phyloP scores from a whole-genome alignment of 2,888 invertebrate species.

The Cephus nigrinus region DNA sequence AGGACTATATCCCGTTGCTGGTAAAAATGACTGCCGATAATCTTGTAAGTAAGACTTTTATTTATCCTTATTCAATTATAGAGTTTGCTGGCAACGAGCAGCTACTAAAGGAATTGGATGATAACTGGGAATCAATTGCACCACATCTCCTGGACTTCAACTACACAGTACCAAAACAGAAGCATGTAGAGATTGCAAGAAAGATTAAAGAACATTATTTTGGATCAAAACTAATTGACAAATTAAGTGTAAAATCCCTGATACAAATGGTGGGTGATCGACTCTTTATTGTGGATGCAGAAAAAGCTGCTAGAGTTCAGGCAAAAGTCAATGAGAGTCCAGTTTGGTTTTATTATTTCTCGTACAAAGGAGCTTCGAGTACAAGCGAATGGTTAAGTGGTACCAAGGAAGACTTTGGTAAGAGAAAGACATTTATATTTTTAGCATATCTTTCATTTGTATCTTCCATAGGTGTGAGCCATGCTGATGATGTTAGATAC shows the following conservation, averaged over 20 bases:
- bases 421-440: neutral
- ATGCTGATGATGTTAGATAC: slow-evolving; percentile 73
- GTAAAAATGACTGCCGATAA: slow-evolving; percentile 58
- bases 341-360: slow-evolving; percentile 75
- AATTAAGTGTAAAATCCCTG: slow-evolving; percentile 39
- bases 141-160: slow-evolving; percentile 74
- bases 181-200: slow-evolving; percentile 66
- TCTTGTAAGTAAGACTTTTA: neutral
- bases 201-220: slow-evolving; percentile 72
- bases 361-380: slow-evolving; percentile 72
- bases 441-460: neutral
- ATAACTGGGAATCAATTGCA: slow-evolving; percentile 72
- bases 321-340: slow-evolving; percentile 70
- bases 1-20: slow-evolving; percentile 79
- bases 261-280: slow-evolving; percentile 75
- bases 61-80: slow-evolving; percentile 16
- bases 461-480: slow-evolving; percentile 71
- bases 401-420: neutral
- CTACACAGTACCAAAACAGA: slow-evolving; percentile 68
- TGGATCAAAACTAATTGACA: slow-evolving; percentile 67
- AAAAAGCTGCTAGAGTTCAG: slow-evolving; percentile 73
- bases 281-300: slow-evolving; percentile 72
- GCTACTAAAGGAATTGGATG: slow-evolving; percentile 68
- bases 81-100: slow-evolving; percentile 64
- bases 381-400: neutral